Evolutionary conservation across 2,888 invertebrate species (phyloP).

Genomic region (Rhamnusium bicolor): DNA sequence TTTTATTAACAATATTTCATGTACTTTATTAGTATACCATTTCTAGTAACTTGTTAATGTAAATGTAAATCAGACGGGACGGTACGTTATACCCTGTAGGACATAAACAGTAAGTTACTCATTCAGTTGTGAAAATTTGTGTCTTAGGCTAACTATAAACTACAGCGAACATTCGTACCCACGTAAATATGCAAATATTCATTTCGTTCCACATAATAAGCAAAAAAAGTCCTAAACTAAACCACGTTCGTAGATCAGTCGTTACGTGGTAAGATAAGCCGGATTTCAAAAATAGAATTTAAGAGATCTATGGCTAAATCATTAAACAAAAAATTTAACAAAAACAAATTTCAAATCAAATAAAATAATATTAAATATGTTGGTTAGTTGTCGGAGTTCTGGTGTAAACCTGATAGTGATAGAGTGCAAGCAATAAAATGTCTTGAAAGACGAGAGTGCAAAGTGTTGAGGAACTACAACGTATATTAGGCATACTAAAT

Average conservation of each 20-base stretch:
- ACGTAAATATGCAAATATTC: background rate
- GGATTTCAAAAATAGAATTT: background rate
- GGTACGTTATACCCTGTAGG: background rate
- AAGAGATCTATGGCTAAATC: too few relatives aligned
- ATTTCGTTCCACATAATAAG: background rate
- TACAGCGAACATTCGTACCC: background rate
- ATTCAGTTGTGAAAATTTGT: background rate
- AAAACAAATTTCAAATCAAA: too few relatives aligned
- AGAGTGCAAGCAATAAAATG: too few relatives aligned
- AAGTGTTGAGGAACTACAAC: too few relatives aligned
- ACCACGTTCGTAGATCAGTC: background rate
- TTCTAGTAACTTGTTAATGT: background rate
- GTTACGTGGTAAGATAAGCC: background rate
- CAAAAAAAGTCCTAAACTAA: background rate
- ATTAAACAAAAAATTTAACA: too few relatives aligned
- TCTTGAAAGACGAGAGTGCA: too few relatives aligned
- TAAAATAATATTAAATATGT: too few relatives aligned
- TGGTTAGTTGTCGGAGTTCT: too few relatives aligned
- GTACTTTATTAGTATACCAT: background rate
- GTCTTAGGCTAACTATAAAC: background rate
- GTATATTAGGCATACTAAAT: too few relatives aligned
- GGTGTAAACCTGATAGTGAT: too few relatives aligned
- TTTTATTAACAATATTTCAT: background rate
- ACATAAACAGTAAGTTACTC: background rate
- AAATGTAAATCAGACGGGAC: background rate